A percentile compares a stretch with the other conserved stretches of the same genome.
phyloP scores from a whole-genome alignment of 2,113 vertebrate species.

The Apteryx owenii region DNA sequence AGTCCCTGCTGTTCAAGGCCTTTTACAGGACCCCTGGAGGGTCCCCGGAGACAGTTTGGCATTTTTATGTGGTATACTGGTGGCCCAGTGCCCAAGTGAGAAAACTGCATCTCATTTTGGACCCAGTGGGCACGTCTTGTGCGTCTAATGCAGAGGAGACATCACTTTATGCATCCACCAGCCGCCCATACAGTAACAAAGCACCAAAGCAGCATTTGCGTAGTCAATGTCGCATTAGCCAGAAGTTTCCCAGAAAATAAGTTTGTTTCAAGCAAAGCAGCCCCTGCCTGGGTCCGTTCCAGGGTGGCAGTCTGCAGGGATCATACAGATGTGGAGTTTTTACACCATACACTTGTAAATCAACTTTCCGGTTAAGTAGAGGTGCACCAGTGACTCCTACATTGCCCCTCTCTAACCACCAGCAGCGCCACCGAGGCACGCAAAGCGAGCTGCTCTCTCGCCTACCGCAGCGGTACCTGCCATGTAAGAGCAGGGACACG shows the following conservation, averaged over 20 bases:
- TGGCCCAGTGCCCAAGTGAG: neutral
- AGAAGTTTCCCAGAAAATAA: neutral
- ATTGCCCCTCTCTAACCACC: neutral
- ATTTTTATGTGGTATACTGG: rapidly evolving
- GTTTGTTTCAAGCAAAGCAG: neutral
- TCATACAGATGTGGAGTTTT: neutral
- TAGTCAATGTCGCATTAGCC: neutral
- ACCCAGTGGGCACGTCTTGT: neutral
- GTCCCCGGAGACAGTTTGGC: neutral
- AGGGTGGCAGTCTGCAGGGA: rapidly evolving
- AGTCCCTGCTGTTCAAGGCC: neutral
- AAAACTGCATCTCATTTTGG: rapidly evolving
- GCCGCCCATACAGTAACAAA: rapidly evolving
- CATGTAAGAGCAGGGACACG: neutral
- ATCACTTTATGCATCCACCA: rapidly evolving
- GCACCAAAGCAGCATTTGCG: neutral
- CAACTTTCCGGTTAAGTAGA: neutral
- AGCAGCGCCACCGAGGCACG: neutral
- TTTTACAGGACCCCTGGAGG: neutral
- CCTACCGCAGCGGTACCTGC: neutral
- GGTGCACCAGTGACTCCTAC: rapidly evolving
- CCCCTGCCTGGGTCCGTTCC: neutral
- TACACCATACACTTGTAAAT: neutral
- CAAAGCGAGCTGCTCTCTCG: neutral
- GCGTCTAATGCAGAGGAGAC: no score